Evolutionary conservation across 2,797 vertebrate genomes (phyloP).

Genomic region (Macroramphosus scolopax): DNA sequence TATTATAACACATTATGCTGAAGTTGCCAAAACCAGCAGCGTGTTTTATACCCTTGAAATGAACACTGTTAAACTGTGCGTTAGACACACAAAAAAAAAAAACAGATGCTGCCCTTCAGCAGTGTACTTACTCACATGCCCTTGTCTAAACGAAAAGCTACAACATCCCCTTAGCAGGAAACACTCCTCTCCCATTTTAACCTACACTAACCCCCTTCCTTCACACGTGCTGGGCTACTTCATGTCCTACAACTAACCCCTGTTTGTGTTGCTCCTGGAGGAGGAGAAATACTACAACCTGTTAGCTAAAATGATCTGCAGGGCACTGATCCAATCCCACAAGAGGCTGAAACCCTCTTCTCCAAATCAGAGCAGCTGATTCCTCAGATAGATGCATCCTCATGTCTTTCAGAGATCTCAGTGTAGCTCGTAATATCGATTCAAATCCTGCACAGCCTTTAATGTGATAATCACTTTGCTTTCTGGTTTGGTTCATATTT

Average conservation of each 20-base stretch:
- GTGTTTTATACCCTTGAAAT: constrained; percentile 74
- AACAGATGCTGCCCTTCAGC: constrained; percentile 70
- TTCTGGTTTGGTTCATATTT: too few relatives aligned
- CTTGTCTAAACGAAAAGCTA: constrained; percentile 62
- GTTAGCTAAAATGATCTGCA: constrained; percentile 44
- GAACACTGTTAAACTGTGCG: constrained; percentile 70
- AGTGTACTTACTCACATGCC: constrained; percentile 71
- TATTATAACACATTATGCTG: constrained; percentile 66
- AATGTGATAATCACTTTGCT: too few relatives aligned
- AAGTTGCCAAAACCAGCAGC: constrained; percentile 62
- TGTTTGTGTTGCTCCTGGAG: constrained; percentile 42
- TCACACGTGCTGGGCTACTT: constrained; percentile 42
- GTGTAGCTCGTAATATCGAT: too few relatives aligned
- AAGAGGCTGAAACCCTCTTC: constrained; percentile 23
- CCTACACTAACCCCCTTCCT: constrained; percentile 55
- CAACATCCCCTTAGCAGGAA: too few relatives aligned
- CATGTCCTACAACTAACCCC: constrained; percentile 68
- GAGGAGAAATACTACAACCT: constrained; percentile 32
- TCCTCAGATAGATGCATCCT: constrained; percentile 48
- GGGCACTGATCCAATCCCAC: constrained; percentile 56
- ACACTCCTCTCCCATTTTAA: constrained; percentile 53
- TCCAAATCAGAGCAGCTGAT: constrained; percentile 42
- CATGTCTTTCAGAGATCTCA: too few relatives aligned
- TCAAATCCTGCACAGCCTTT: constrained; percentile 20
- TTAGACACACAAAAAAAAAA: constrained; percentile 65